Percentiles rank a stretch among this genome's conserved stretches.
Conservation (phyloP, 2,113 vertebrate genomes). For the Gopherus flavomarginatus region DNA sequence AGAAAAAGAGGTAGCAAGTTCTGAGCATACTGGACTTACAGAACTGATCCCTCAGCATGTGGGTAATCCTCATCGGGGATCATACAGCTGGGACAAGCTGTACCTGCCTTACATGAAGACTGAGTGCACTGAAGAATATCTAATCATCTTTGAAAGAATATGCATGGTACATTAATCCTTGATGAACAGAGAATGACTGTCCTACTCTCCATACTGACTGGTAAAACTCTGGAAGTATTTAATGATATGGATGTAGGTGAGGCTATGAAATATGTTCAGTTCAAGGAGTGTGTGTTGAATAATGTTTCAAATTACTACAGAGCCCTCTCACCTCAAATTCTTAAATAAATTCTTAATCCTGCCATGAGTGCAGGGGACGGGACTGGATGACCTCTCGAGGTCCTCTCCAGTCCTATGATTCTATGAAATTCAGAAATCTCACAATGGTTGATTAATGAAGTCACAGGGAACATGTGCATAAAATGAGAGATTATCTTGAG, state of each 20-base stretch:
- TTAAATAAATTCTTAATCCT: no score
- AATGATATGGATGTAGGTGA: no score
- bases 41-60: neutral
- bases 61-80: neutral
- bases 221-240: neutral
- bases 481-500: neutral
- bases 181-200: neutral
- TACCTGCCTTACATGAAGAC: neutral
- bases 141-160: neutral
- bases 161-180: neutral
- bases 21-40: neutral
- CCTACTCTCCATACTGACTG: no score
- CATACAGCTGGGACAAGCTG: neutral
- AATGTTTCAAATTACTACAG: neutral
- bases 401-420: no score
- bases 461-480: neutral
- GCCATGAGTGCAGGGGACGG: no score
- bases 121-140: neutral
- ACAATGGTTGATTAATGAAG: neutral
- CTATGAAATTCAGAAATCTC: neutral
- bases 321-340: neutral
- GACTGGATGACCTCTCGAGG: no score
- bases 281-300: neutral
- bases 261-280: neutral
- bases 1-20: neutral